These are phyloP conservation scores for Aegotheles bennettii DNA, from an alignment of 2,113 vertebrate species.

Conservation along the genomic window DNA sequence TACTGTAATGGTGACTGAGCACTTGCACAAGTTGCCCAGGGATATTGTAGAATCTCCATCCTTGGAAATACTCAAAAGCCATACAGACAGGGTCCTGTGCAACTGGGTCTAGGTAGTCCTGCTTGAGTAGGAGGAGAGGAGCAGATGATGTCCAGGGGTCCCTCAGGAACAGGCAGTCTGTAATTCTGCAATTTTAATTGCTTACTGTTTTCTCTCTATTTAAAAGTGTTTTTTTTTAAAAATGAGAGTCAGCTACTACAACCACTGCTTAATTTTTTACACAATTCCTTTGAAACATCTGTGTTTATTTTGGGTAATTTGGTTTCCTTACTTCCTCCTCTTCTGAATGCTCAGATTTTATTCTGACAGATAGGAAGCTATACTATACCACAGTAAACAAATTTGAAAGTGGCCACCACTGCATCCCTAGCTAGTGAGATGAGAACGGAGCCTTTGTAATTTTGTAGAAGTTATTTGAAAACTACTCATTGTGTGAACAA, in stretches of 20 bases:
- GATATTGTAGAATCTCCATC: background rate
- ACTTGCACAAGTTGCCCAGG: background rate
- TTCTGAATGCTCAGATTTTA: background rate
- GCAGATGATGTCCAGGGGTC: background rate
- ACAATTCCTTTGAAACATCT: background rate
- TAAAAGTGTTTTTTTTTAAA: background rate
- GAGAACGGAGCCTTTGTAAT: background rate
- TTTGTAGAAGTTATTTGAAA: background rate
- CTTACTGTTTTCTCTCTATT: background rate
- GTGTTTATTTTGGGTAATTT: background rate
- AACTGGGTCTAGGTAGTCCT: background rate
- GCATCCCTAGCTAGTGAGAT: background rate
- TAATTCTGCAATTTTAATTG: background rate
- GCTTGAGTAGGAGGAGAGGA: rapidly evolving
- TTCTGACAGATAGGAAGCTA: background rate
- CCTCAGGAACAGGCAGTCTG: background rate
- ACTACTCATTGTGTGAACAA: background rate
- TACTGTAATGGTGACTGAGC: background rate
- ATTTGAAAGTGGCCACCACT: background rate
- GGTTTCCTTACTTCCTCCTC: background rate
- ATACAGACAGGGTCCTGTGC: rapidly evolving
- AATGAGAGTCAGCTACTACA: background rate
- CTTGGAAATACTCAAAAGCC: background rate
- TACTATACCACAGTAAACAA: background rate
- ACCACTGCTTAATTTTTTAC: background rate